A percentile compares a stretch with the other conserved stretches of the same genome.
Evolutionary conservation across 2,888 invertebrate species (phyloP).

Genomic region (Eustalomyia histrio): DNA sequence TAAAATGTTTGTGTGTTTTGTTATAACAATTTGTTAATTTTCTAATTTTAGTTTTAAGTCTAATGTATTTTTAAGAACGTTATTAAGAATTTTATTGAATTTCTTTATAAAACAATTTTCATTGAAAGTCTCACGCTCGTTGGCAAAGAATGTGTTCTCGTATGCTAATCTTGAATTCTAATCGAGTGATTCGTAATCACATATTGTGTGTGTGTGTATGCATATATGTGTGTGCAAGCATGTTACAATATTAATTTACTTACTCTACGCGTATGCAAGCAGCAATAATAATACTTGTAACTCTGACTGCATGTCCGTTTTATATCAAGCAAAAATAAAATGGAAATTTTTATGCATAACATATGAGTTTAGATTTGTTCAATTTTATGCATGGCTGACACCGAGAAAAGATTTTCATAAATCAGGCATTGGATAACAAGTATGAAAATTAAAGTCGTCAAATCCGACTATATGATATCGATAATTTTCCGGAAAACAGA

Average conservation of each 20-base stretch:
- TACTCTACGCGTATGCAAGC: background rate
- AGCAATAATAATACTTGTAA: background rate
- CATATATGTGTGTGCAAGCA: no score
- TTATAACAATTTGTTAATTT: background rate
- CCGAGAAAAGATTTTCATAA: background rate
- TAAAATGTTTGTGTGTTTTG: no score
- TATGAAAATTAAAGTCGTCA: no score
- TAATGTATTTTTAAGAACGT: conserved; percentile 4
- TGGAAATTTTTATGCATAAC: background rate
- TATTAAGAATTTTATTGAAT: conserved; percentile 23
- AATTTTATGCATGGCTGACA: background rate
- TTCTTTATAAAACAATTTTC: conserved; percentile 3
- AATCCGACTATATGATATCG: no score
- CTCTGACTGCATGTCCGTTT: conserved; percentile 29
- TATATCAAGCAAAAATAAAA: conserved; percentile 15
- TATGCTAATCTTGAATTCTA: conserved; percentile 29
- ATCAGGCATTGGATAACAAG: background rate
- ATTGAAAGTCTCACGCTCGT: conserved; percentile 21
- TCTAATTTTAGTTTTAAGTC: background rate
- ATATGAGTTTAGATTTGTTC: background rate
- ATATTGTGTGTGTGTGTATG: no score
- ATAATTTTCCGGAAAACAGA: no score
- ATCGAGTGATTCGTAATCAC: conserved; percentile 34
- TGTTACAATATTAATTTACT: background rate
- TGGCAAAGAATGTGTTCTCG: conserved; percentile 5